Base-by-base conservation (phyloP, 2,113 vertebrate genomes). In the Phrynocephalus versicolor region DNA sequence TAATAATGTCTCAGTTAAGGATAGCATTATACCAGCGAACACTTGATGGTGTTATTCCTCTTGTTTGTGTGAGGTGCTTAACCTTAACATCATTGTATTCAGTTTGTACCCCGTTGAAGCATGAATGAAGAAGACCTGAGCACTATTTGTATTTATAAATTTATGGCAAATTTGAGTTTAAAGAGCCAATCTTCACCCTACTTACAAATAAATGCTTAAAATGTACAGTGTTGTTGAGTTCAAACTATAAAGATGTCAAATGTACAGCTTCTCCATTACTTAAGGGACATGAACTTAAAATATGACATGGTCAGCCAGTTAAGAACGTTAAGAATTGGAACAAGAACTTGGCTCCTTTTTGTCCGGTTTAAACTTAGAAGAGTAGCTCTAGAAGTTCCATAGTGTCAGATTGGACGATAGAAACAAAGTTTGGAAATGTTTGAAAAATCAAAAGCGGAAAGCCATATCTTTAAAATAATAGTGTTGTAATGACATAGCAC, bases 131-230 rank as follows among this genome's bases (percentile, higher is more conserved):
- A 96, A 91, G 94, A 93, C 90, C 87, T 92, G 94, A 95, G 88
- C 94, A 95, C 93, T 96, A 94, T 95, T 96, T 96, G 96, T 96
- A 95, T 96, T 97, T 95, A 96, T 95, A 95, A 95, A 94, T 94
- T 95, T 90, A 70, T 94, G 95, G 90, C 90, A 95, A 90, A 91
- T 94, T 93, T 94, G 91, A 95, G 92, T 70, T 95, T 95, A 94
- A 87, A 95, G 86, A 92, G 93, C 83, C 92, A 94, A 62, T 93
- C 94, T 91, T 79, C 93, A 93, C 90, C 58, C 89, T 95, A 93
- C 92, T 87, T 94, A 93, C 93, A 88, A 95, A 95, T 96, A 95
- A 96, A 96, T 96, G 93, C 90, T 94, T 95, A 92, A 90, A 94
- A 91, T 93, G 93, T 95, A 93, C 95, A 93, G 95, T 93, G 94